A percentile compares a stretch with the other conserved stretches of the same genome.
These are phyloP conservation scores for Drosophila gunungcola DNA, from an alignment of 1,140 invertebrate genomes.

Conservation along the genomic window DNA sequence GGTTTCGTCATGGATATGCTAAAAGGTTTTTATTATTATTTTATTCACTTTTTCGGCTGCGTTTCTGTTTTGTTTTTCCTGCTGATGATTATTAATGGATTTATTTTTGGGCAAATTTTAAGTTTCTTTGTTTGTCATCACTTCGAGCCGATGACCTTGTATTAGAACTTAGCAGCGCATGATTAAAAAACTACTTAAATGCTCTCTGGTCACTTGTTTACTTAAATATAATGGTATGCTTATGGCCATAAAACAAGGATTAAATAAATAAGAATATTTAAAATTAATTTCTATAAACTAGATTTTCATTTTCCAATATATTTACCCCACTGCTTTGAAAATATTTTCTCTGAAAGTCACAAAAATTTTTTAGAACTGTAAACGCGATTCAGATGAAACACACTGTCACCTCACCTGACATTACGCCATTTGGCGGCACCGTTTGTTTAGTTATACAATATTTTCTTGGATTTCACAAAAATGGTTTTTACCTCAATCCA, in stretches of 20 bases:
- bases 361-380: background rate
- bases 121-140: constrained; percentile 12
- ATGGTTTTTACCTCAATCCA: background rate
- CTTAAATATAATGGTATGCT: no score
- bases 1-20: constrained; percentile 46
- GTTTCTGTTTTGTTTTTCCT: background rate
- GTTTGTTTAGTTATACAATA: constrained; percentile 53
- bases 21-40: constrained; percentile 57
- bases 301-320: no score
- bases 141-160: constrained; percentile 1
- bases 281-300: no score
- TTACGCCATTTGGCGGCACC: background rate
- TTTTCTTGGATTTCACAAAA: constrained; percentile 19
- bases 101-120: constrained; percentile 21
- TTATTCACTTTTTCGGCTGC: constrained; percentile 36
- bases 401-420: constrained; percentile 26
- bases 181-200: no score
- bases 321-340: background rate
- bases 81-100: constrained; percentile 50
- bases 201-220: no score
- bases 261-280: background rate
- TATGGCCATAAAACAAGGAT: no score
- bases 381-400: background rate
- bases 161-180: background rate
- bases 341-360: no score